phyloP scores from a whole-genome alignment of 2,888 invertebrate species.

The Allolobophora icterica region DNA sequence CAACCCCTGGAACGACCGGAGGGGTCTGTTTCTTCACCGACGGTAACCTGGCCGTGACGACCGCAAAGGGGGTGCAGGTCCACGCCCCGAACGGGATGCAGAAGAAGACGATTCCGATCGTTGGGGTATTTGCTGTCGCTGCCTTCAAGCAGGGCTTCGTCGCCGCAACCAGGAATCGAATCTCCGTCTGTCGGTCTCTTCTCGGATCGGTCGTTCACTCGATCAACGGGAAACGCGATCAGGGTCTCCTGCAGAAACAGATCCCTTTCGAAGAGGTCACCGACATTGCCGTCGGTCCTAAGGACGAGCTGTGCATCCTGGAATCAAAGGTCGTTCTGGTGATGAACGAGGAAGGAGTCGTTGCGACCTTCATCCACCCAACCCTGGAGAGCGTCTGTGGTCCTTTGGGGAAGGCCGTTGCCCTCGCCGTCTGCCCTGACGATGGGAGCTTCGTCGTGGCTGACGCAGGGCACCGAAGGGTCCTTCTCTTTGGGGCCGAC shows the following conservation, averaged over 20 bases:
- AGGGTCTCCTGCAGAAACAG: neutral
- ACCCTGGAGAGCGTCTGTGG: neutral
- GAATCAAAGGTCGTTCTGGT: slow-evolving; percentile 8
- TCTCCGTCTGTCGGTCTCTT: slow-evolving; percentile 19
- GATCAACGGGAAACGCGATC: slow-evolving; percentile 18
- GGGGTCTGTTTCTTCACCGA: neutral
- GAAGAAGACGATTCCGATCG: slow-evolving; percentile 13
- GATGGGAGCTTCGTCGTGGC: neutral
- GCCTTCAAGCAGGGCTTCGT: slow-evolving; percentile 7
- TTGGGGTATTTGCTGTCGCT: neutral
- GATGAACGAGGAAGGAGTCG: slow-evolving; percentile 12
- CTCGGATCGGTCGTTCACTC: neutral
- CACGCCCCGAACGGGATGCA: neutral
- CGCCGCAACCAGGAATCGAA: neutral
- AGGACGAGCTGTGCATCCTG: slow-evolving; percentile 6
- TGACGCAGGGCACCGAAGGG: neutral
- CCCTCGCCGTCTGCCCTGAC: neutral
- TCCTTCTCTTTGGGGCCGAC: slow-evolving; percentile 3
- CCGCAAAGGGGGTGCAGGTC: neutral
- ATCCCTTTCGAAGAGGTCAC: slow-evolving; percentile 19
- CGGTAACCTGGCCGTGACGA: slow-evolving; percentile 4
- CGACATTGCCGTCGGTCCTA: neutral
- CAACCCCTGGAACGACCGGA: neutral
- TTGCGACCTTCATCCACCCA: neutral
- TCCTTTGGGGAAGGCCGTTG: neutral